phyloP scores from a whole-genome alignment of 2,888 invertebrate species.

The Cetonia aurata region DNA sequence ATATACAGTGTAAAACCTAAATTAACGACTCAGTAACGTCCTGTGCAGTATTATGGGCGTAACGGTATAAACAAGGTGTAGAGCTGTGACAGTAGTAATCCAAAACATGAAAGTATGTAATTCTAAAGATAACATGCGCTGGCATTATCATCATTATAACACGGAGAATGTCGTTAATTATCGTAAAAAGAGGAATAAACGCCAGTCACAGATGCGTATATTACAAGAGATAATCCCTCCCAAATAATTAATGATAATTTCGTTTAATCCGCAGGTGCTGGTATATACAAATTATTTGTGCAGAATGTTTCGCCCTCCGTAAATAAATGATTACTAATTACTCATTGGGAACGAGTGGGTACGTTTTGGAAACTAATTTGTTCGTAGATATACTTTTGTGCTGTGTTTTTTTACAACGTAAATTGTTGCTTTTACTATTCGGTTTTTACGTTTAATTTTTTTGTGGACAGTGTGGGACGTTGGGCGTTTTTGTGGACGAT shows the following conservation, averaged over 20 bases:
- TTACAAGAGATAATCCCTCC: conserved; percentile 34
- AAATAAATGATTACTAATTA: conserved; percentile 37
- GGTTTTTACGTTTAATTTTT: conserved; percentile 14
- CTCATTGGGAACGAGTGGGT: conserved; percentile 22
- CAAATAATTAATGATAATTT: conserved; percentile 38
- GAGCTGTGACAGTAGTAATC: not conserved
- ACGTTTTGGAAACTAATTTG: conserved; percentile 22
- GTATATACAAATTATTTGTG: conserved; percentile 26
- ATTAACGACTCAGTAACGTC: conserved; percentile 11
- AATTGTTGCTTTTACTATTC: not conserved
- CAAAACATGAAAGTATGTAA: conserved; percentile 10
- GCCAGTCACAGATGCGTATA: conserved; percentile 30
- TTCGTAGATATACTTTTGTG: conserved; percentile 7
- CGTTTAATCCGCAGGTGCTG: conserved; percentile 29
- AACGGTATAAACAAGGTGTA: conserved; percentile 13
- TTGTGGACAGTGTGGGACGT: conserved; percentile 2
- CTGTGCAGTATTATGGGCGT: not conserved
- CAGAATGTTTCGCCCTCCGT: conserved; percentile 19
- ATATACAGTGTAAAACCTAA: not conserved
- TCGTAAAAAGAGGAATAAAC: conserved; percentile 18
- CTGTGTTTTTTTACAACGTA: not conserved
- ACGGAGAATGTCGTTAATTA: conserved; percentile 31
- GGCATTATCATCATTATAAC: not conserved
- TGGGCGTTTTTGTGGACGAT: too few species aligned
- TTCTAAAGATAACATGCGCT: conserved; percentile 15